Base-by-base conservation (phyloP, 1,140 invertebrate genomes). In the Phymastichus coffea region DNA sequence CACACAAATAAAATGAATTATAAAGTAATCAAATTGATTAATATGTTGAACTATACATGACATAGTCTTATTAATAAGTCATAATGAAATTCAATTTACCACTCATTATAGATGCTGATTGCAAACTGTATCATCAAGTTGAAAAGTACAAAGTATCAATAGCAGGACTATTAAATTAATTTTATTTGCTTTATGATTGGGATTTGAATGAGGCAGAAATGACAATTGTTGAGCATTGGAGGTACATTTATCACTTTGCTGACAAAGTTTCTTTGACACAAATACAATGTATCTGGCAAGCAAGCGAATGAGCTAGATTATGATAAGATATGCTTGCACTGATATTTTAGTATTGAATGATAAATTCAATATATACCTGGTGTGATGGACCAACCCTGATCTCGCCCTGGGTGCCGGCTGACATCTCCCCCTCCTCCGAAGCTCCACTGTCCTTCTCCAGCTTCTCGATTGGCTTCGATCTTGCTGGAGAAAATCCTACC, bases 341-440 rank as follows among this genome's bases (percentile, higher is more conserved):
- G n/a, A n/a, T n/a, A n/a, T n/a, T n/a, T n/a, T n/a, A n/a, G n/a
- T n/a, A n/a, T n/a, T n/a, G n/a, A n/a, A n/a, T n/a, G n/a, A n/a
- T n/a, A n/a, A n/a, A n/a, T n/a, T n/a, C n/a, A n/a, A n/a, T 41
- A 20, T 52, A 49, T 78, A 93, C 93, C 90, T 95, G 94, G 85
- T 95, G 93, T 77, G 90, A 91, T 78, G 91, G 87, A 81, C 94
- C 94, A 81, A 96, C 92, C 84, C 94, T 86, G 79, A 97, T 97
- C 84, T 95, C 92, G 77, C 93, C 92, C 83, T 95, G 93, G 77
- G 92, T 93, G 77, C 89, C 83, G 76, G 85, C 83, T 85, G 76
- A 88, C 87, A 80, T 80, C 78, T 79, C 78, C 76, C 76, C 77
- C 75, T 79, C 78, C 74, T 79, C 78, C 75, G 70, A 78, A 71